These are phyloP conservation scores for Platanista minor DNA, from an alignment of 2,113 vertebrate species.

Conservation along the genomic window DNA sequence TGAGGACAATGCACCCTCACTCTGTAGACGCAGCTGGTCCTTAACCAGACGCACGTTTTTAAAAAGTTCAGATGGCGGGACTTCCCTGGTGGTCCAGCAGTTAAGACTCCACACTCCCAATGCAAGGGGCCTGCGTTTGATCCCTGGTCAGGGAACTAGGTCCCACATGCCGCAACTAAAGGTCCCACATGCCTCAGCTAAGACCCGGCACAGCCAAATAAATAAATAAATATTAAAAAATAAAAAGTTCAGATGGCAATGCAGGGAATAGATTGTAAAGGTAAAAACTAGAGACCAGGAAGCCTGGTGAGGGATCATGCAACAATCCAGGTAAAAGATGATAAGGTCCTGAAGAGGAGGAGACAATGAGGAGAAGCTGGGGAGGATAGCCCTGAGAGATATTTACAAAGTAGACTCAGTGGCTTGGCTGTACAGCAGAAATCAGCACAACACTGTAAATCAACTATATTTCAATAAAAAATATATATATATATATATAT, in stretches of 20 bases:
- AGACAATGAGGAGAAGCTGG: not conserved
- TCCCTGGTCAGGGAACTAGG: not conserved
- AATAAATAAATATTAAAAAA: not conserved
- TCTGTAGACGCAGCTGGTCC: not conserved
- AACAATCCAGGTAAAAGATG: not conserved
- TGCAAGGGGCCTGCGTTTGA: not conserved
- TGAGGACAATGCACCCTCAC: not conserved
- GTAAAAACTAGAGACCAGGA: not conserved
- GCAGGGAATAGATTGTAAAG: not conserved
- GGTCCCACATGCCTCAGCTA: not conserved
- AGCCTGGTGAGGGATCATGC: not conserved
- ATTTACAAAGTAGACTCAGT: not conserved
- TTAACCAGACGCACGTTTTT: not conserved
- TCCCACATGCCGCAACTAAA: not conserved
- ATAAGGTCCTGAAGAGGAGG: not conserved
- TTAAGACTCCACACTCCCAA: not conserved
- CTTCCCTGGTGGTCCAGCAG: not conserved
- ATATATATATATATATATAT: too few species aligned
- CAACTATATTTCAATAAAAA: not conserved
- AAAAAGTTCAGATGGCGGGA: not conserved
- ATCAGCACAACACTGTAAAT: not conserved
- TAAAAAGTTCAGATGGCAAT: not conserved
- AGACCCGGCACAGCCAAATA: not conserved
- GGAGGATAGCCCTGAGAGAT: not conserved
- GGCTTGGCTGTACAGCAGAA: not conserved